Base-by-base conservation (phyloP, 2,113 vertebrate genomes). In the Chaetodon auriga region DNA sequence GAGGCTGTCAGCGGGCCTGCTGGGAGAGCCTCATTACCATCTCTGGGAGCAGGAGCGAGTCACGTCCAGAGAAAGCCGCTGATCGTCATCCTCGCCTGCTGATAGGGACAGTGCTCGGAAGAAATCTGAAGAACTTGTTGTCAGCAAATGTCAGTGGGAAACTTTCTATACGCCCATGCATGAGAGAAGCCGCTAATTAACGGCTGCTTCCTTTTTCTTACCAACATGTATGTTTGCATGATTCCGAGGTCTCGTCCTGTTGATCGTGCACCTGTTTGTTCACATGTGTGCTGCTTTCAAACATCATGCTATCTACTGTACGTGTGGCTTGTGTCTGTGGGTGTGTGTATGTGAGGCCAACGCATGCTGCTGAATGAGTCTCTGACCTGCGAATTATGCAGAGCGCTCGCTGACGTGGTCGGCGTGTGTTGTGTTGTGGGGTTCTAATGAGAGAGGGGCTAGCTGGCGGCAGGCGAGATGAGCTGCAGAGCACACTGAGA, bases 351-450 rank as follows among this genome's bases (percentile, higher is more conserved):
- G 46, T 35, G 51, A 46, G 49, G 41, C 21, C 7, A 73, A 75
- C 73, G 76, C 63, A 69, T 60, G 61, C 71, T 65, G 69, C 62
- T 19, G 78, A 74, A 72, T 19, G 78, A 79, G 61, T 55, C 19
- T 87, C 68, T 85, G 77, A 89, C 75, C 87, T 90, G 81, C 75
- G 84, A 89, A 83, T 91, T 87, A 86, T 86, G 86, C 84, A 83
- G 88, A 57, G 82, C 57, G 43, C 73, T 70, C 84, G 75, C 87
- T 66, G 82, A 87, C 55, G 19, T 78, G 68, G 43, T 45, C 82
- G n/a, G 30, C 57, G 30, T 45, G 76, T 61, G 74, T 8, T 62
- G 82, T 61, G 68, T 75, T 60, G 57, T 38, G 74, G 51, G 16
- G 49, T 71, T 86, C 66, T 93, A 90, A 92, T 90, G 92, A 88